Evolutionary conservation across 2,888 invertebrate species (phyloP).

Genomic region (Carcina quercana): DNA sequence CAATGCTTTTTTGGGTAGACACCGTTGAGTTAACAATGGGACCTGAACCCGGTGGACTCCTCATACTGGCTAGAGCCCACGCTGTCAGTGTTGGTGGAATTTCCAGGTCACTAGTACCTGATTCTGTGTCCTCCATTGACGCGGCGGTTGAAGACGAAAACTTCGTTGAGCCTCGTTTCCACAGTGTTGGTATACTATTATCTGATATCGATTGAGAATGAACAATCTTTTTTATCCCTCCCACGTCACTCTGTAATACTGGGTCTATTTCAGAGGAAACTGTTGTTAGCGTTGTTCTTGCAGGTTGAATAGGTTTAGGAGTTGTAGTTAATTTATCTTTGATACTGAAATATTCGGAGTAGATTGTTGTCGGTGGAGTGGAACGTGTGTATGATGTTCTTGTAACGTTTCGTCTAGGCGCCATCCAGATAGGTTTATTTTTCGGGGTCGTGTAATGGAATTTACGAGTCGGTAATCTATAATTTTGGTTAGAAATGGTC

Average conservation of each 20-base stretch:
- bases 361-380: slow-evolving; percentile 50
- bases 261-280: slow-evolving; percentile 67
- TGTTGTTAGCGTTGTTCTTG: slow-evolving; percentile 48
- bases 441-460: slow-evolving; percentile 59
- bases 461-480: slow-evolving; percentile 42
- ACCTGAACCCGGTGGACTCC: slow-evolving; percentile 46
- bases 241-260: slow-evolving; percentile 52
- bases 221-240: slow-evolving; percentile 52
- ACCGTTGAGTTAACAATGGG: slow-evolving; percentile 31
- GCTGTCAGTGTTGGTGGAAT: slow-evolving; percentile 68
- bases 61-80: slow-evolving; percentile 67
- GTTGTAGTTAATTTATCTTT: slow-evolving; percentile 40
- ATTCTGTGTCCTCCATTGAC: slow-evolving; percentile 35
- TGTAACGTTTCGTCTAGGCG: slow-evolving; percentile 49
- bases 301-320: slow-evolving; percentile 25
- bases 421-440: slow-evolving; percentile 57
- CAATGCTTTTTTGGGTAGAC: slow-evolving; percentile 37
- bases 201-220: slow-evolving; percentile 57
- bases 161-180: slow-evolving; percentile 68
- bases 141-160: slow-evolving; percentile 41
- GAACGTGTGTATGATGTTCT: slow-evolving; percentile 30
- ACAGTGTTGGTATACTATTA: slow-evolving; percentile 61
- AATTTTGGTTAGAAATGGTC: slow-evolving; percentile 24
- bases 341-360: slow-evolving; percentile 58
- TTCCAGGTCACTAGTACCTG: slow-evolving; percentile 44